These are phyloP conservation scores for Zenarchopterus dispar DNA, from an alignment of 2,797 vertebrate species.

Conservation along the genomic window DNA sequence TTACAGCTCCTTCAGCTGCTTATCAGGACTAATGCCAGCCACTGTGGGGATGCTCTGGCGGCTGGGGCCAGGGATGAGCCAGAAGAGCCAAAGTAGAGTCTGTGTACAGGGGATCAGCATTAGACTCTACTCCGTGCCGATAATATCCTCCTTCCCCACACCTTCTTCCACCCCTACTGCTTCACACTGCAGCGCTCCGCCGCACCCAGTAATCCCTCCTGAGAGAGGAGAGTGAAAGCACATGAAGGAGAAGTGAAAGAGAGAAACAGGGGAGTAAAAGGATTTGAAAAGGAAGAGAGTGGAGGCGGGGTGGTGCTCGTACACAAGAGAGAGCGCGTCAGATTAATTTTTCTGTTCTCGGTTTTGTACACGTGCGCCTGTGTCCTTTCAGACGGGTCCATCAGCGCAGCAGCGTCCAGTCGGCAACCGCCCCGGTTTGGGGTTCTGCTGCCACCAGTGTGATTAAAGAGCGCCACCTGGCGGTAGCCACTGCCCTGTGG, in stretches of 20 bases:
- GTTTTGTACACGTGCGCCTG: slow-evolving; percentile 42
- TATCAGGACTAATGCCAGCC: slow-evolving; percentile 99
- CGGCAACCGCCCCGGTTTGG: slow-evolving; percentile 60
- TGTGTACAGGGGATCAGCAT: slow-evolving; percentile 94
- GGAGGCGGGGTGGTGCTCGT: slow-evolving; percentile 28
- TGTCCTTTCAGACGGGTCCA: slow-evolving; percentile 85
- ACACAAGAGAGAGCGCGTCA: slow-evolving; percentile 42
- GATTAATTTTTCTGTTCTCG: slow-evolving; percentile 53
- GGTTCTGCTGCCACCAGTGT: slow-evolving; percentile 74
- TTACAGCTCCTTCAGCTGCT: slow-evolving; percentile 99
- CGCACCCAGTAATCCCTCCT: slow-evolving; percentile 78
- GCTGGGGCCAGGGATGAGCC: slow-evolving; percentile 75
- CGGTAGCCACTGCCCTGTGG: slow-evolving; percentile 91
- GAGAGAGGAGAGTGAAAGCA: slow-evolving; percentile 71
- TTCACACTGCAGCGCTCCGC: slow-evolving; percentile 68
- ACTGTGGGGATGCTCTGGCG: slow-evolving; percentile 84
- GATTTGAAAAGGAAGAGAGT: slow-evolving; percentile 62
- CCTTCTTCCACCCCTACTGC: slow-evolving; percentile 50
- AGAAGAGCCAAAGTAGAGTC: slow-evolving; percentile 83
- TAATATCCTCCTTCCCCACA: slow-evolving; percentile 69
- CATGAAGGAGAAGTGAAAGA: slow-evolving; percentile 66
- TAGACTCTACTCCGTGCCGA: slow-evolving; percentile 84
- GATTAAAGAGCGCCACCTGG: slow-evolving; percentile 97
- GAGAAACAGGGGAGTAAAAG: slow-evolving; percentile 57
- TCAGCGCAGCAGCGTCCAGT: slow-evolving; percentile 81